These are phyloP conservation scores for Epiblema foenella DNA, from an alignment of 2,888 invertebrate species.

Conservation along the genomic window DNA sequence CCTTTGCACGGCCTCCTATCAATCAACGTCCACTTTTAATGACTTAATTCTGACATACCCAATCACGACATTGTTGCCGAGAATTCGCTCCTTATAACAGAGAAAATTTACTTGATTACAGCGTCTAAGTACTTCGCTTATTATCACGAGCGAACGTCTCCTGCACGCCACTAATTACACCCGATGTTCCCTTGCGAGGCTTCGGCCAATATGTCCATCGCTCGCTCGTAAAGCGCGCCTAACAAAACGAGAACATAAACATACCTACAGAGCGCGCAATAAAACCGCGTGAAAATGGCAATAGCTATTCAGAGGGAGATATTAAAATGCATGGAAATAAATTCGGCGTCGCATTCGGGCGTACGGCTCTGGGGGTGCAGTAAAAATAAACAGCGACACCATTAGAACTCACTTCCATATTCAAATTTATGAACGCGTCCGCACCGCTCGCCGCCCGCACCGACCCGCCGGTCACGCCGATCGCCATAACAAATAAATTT, in stretches of 20 bases:
- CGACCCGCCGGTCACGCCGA: slow-evolving; percentile 57
- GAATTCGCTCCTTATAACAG: slow-evolving; percentile 65
- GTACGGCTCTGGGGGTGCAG: slow-evolving; percentile 83
- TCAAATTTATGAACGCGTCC: slow-evolving; percentile 84
- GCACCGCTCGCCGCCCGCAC: slow-evolving; percentile 55
- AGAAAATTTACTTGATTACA: slow-evolving; percentile 69
- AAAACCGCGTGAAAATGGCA: slow-evolving; percentile 84
- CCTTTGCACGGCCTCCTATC: slow-evolving; percentile 70
- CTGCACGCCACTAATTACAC: slow-evolving; percentile 64
- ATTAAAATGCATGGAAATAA: slow-evolving; percentile 86
- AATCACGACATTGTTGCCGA: slow-evolving; percentile 58
- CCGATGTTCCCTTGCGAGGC: slow-evolving; percentile 68
- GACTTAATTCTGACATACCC: slow-evolving; percentile 78
- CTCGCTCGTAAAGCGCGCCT: slow-evolving; percentile 72
- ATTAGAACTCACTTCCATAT: slow-evolving; percentile 86
- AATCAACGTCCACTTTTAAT: slow-evolving; percentile 79
- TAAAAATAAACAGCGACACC: slow-evolving; percentile 86
- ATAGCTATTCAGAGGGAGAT: slow-evolving; percentile 84
- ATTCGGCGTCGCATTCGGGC: slow-evolving; percentile 86
- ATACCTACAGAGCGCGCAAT: slow-evolving; percentile 74
- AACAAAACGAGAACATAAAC: slow-evolving; percentile 66
- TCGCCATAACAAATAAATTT: slow-evolving; percentile 69
- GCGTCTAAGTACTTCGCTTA: slow-evolving; percentile 55
- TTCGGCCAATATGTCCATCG: slow-evolving; percentile 73
- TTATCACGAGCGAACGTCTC: slow-evolving; percentile 65